Conservation (phyloP, 2,113 vertebrate species). For the human (Homo sapiens) region DNA sequence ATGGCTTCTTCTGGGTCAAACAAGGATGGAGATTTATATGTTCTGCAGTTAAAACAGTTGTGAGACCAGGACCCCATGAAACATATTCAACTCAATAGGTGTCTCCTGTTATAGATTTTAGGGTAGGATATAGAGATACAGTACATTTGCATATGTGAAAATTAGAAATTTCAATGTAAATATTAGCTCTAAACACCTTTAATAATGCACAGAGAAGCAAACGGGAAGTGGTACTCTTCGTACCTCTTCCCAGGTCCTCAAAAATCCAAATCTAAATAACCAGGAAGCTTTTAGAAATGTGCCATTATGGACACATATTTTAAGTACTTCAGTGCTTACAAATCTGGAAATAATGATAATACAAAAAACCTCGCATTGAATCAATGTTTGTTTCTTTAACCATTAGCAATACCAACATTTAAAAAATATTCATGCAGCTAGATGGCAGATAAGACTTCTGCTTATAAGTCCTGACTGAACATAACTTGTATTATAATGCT, state of each 20-base stretch:
- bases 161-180: neutral
- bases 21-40: neutral
- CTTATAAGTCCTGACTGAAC: neutral
- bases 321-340: neutral
- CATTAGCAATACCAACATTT: conserved; percentile 17
- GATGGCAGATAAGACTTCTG: neutral
- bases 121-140: neutral
- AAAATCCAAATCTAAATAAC: neutral
- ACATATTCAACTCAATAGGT: neutral
- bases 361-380: neutral
- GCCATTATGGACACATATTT: neutral
- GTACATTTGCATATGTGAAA: neutral
- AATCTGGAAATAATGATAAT: conserved; percentile 8
- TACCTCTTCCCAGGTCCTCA: neutral
- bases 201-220: neutral
- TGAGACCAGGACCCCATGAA: neutral
- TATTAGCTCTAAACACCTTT: neutral
- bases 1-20: neutral
- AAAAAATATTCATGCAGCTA: neutral
- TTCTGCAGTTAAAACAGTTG: neutral
- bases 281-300: neutral
- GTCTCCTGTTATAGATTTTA: neutral
- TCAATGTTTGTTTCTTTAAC: neutral
- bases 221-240: neutral
- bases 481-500: neutral